Evolutionary conservation across 2,797 vertebrate species (phyloP), one percentile per base, ranked within the genome.

Genomic region (Trachops cirrhosus): DNA sequence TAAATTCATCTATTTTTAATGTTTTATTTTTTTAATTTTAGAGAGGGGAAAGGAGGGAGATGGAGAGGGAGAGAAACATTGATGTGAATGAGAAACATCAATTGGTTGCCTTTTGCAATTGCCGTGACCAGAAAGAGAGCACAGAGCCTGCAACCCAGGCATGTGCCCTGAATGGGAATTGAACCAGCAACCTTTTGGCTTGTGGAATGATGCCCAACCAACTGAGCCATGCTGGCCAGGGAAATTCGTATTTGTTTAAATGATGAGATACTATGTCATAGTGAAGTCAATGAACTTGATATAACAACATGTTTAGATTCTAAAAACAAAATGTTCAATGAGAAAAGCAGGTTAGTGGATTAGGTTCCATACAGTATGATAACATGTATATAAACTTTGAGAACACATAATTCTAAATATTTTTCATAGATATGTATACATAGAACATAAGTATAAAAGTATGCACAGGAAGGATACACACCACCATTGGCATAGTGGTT

Each of bases 311-410:
- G n/a, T n/a, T 73, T n/a, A 73, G 52, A 89, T 29, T 88, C 29
- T 15, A 0, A 50, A 95, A 93, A 41, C 10, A 73, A 82, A 93
- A 88, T 59, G 21, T 82, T 82, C 26, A 41, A 2, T 68, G 88
- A 91, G 68, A 92, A 92, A 95, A 92, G 19, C 39, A 74, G 83
- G 37, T 88, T 48, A n/a, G n/a, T 82, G 5, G n/a, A 78, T 34
- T 18, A 87, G 59, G 75, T 93, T 37, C 32, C 16, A 34, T 78
- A 29, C 1, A 48, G 26, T 19, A 44, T 22, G 5, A 70, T 77
- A 67, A 77, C 32, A 85, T 50, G 95, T 73, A 73, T 50, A 50
- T n/a, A 86, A 57, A 41, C 62, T 73, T 90, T 34, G 62, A 91
- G 82, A 95, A 52, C 10, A 82, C 21, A 80, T 24, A 84, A 71